These are phyloP conservation scores for Lepisosteus oculatus DNA, from an alignment of 2,113 vertebrate species.

Conservation along the genomic window DNA sequence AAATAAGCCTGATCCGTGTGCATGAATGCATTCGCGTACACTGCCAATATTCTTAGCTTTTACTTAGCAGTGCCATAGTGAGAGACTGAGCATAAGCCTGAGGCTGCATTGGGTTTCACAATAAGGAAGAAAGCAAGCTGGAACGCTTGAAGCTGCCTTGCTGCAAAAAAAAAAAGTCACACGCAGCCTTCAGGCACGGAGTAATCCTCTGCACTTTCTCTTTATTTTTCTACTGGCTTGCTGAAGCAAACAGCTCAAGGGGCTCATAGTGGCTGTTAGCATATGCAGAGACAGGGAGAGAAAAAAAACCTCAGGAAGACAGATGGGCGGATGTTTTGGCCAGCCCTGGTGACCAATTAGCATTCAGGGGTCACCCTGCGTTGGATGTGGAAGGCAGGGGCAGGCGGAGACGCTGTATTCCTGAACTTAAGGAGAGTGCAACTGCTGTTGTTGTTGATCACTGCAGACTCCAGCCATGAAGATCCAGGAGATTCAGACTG, in stretches of 20 bases:
- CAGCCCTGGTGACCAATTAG: conserved; percentile 51
- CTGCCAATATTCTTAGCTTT: background rate
- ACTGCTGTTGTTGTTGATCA: conserved; percentile 50
- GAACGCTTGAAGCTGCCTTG: background rate
- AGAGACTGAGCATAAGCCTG: background rate
- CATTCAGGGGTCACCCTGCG: conserved; percentile 33
- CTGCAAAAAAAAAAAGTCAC: conserved; percentile 34
- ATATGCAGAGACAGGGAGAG: conserved; percentile 17
- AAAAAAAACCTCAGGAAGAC: conserved; percentile 46
- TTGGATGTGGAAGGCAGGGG: conserved; percentile 46
- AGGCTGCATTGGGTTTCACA: background rate
- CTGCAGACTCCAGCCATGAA: conserved; percentile 86
- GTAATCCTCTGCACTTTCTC: conserved; percentile 16
- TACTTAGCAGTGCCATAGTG: background rate
- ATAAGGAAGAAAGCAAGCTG: conserved; percentile 19
- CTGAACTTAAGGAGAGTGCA: conserved; percentile 60
- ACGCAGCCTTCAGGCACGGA: conserved; percentile 34
- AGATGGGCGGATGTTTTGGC: conserved; percentile 65
- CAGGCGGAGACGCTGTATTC: conserved; percentile 36
- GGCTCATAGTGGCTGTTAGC: conserved; percentile 27
- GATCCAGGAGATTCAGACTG: conserved; percentile 84
- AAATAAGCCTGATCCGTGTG: conserved; percentile 50
- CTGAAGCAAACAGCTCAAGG: conserved; percentile 61
- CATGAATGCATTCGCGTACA: conserved; percentile 31
- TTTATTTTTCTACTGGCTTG: conserved; percentile 16